Conservation (phyloP, 2,888 invertebrate species). For the Drosophila neotestacea region DNA sequence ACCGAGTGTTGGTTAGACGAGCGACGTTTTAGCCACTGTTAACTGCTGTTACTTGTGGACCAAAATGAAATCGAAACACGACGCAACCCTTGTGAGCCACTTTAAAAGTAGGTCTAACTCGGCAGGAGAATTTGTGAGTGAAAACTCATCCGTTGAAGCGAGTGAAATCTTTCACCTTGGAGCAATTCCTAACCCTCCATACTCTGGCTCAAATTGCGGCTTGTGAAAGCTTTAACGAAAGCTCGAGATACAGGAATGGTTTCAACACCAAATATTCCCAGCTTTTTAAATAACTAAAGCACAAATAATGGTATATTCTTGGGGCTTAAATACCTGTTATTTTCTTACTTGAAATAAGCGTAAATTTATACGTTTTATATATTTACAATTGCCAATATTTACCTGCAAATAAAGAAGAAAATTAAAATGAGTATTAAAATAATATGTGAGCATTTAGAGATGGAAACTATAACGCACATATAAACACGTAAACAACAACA, state of each 20-base stretch:
- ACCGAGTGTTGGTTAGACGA: conserved; percentile 39
- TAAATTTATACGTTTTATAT: neutral
- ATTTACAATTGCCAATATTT: conserved; percentile 55
- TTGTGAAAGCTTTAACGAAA: conserved; percentile 28
- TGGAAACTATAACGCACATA: conserved; percentile 21
- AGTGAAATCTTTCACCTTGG: conserved; percentile 7
- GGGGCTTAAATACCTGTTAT: conserved; percentile 65
- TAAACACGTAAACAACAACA: conserved; percentile 35
- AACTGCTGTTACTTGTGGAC: conserved; percentile 43
- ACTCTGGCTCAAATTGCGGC: conserved; percentile 23
- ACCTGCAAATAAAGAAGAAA: conserved; percentile 67
- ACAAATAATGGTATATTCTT: conserved; percentile 7
- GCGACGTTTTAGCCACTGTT: conserved; percentile 62
- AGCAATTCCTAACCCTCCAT: conserved; percentile 21
- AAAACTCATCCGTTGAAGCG: conserved; percentile 5
- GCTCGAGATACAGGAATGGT: conserved; percentile 18
- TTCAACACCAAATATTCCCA: conserved; percentile 5
- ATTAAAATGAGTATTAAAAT: conserved; percentile 18
- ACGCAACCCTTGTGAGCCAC: conserved; percentile 12
- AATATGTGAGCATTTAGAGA: neutral
- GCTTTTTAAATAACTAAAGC: conserved; percentile 25
- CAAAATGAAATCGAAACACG: conserved; percentile 40
- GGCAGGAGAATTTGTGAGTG: conserved; percentile 9
- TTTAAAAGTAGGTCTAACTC: conserved; percentile 48
- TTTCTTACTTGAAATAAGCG: conserved; percentile 11